phyloP scores from a whole-genome alignment of 2,888 invertebrate species.

The Drymonia ruficornis region DNA sequence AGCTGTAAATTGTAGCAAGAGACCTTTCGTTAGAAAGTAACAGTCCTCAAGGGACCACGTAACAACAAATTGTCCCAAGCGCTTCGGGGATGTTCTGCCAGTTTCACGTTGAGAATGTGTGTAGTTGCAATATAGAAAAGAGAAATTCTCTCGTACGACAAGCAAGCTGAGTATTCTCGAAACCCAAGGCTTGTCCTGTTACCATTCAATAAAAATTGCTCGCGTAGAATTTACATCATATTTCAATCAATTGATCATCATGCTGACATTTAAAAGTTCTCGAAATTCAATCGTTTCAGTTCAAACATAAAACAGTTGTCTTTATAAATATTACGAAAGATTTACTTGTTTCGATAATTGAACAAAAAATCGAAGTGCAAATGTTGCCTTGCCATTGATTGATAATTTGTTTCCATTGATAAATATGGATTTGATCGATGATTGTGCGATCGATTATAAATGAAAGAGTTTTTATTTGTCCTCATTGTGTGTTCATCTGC shows the following conservation, averaged over 20 bases:
- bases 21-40: constrained; percentile 32
- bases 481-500: constrained; percentile 34
- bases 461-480: constrained; percentile 25
- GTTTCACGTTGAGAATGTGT: constrained; percentile 36
- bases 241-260: background rate
- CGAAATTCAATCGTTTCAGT: background rate
- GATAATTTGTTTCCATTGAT: constrained; percentile 32
- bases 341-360: constrained; percentile 11
- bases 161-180: background rate
- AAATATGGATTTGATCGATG: constrained; percentile 38
- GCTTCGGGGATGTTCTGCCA: constrained; percentile 37
- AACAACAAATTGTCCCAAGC: constrained; percentile 30
- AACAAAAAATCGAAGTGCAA: constrained; percentile 19
- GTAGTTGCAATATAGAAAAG: constrained; percentile 26
- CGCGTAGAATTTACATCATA: background rate
- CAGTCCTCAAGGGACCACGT: constrained; percentile 24
- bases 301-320: background rate
- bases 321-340: background rate
- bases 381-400: constrained; percentile 16
- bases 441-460: constrained; percentile 23
- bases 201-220: background rate
- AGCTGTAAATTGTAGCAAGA: constrained; percentile 2
- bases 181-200: background rate
- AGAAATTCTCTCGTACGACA: constrained; percentile 21
- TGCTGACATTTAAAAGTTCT: background rate